phyloP scores from a whole-genome alignment of 2,113 vertebrate genomes.

The Rousettus leschenaultii region DNA sequence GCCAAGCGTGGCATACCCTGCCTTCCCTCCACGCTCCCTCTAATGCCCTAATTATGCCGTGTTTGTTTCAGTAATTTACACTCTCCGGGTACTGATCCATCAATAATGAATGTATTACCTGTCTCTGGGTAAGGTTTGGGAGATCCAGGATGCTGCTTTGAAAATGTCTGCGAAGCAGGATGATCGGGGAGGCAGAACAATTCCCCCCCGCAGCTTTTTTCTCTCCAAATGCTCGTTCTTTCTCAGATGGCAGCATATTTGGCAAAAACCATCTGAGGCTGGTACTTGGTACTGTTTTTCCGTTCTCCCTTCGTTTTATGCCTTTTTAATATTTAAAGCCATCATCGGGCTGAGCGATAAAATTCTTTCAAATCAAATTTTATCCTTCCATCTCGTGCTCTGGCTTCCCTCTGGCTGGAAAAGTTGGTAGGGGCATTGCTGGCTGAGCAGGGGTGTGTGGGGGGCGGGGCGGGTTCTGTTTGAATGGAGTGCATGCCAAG shows the following conservation, averaged over 20 bases:
- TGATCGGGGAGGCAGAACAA: neutral
- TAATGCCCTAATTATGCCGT: conserved; percentile 75
- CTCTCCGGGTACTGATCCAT: conserved; percentile 74
- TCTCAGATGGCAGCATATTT: conserved; percentile 16
- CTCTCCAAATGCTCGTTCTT: neutral
- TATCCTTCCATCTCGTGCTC: neutral
- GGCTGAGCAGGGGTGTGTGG: accelerated
- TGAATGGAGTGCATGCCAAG: accelerated
- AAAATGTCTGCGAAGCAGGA: neutral
- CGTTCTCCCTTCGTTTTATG: conserved; percentile 29
- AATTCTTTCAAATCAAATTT: conserved; percentile 64
- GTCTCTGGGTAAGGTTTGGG: conserved; percentile 61
- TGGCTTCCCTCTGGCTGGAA: neutral
- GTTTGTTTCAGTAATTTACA: conserved; percentile 80
- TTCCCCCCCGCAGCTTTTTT: neutral
- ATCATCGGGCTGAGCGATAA: conserved; percentile 5
- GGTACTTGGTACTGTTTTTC: conserved; percentile 9
- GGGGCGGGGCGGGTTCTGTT: neutral
- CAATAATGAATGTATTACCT: conserved; percentile 76
- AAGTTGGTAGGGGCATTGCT: neutral
- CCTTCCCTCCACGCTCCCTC: conserved; percentile 60
- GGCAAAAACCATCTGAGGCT: conserved; percentile 39
- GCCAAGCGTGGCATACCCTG: conserved; percentile 75
- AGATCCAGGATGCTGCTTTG: conserved; percentile 39
- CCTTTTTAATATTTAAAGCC: conserved; percentile 73